phyloP scores from a whole-genome alignment of 1,140 invertebrate genomes.

The Lepidostoma basale region DNA sequence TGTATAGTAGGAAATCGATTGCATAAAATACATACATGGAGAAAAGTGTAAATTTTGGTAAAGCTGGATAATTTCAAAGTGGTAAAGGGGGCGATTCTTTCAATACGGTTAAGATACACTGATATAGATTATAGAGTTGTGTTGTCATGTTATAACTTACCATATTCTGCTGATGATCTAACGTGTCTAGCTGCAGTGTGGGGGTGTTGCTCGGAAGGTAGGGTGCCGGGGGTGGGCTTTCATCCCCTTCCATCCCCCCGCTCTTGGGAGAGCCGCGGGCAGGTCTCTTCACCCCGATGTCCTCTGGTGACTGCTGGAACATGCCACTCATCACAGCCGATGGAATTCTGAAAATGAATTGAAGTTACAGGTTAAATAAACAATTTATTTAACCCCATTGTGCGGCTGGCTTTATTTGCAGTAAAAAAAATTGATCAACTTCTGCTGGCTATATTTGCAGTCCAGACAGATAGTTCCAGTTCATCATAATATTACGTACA shows the following conservation, averaged over 20 bases:
- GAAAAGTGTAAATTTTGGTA: too few species aligned
- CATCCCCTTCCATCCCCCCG: constrained; percentile 37
- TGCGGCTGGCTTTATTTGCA: not conserved
- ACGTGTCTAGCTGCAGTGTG: constrained; percentile 37
- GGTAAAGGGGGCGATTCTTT: too few species aligned
- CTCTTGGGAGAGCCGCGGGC: constrained; percentile 30
- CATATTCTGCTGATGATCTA: constrained; percentile 31
- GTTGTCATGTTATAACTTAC: constrained; percentile 1
- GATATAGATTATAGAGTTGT: not conserved
- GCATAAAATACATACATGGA: too few species aligned
- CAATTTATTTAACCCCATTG: not conserved
- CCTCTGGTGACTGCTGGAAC: constrained; percentile 57
- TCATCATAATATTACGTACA: too few species aligned
- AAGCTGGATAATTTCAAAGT: too few species aligned
- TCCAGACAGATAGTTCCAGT: too few species aligned
- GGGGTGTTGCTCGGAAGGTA: constrained; percentile 23
- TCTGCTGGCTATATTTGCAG: too few species aligned
- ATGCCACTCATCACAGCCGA: constrained; percentile 57
- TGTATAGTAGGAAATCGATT: too few species aligned
- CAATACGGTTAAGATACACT: not conserved
- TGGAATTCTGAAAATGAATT: constrained; percentile 50
- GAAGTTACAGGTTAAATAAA: too few species aligned
- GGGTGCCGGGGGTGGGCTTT: constrained; percentile 13
- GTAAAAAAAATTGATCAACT: too few species aligned
- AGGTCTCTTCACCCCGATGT: constrained; percentile 21